phyloP scores from a whole-genome alignment of 1,140 invertebrate species.

The Brachionus calyciflorus region DNA sequence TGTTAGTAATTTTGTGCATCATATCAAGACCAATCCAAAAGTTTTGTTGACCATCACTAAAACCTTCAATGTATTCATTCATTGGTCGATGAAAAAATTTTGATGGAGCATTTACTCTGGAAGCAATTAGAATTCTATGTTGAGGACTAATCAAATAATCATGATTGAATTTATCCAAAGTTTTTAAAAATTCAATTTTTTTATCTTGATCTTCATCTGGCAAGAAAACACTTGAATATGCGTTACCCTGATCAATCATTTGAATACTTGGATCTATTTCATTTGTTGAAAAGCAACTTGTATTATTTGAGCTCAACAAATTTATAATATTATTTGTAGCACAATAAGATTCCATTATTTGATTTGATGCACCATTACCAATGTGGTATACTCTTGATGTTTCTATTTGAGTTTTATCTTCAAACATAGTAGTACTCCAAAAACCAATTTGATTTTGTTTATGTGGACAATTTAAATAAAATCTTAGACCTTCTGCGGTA shows the following conservation, averaged over 20 bases:
- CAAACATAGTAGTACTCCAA: background rate
- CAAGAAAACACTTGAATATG: background rate
- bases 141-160: background rate
- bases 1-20: conserved; percentile 11
- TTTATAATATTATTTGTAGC: conserved; percentile 16
- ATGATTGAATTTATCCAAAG: background rate
- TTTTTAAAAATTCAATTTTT: conserved; percentile 16
- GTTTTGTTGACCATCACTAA: conserved; percentile 28
- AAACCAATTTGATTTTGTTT: background rate
- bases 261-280: background rate
- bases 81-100: conserved; percentile 12
- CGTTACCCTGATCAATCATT: background rate
- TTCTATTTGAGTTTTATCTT: background rate
- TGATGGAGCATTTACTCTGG: background rate
- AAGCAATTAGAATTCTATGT: conserved; percentile 15
- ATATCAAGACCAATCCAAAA: conserved; percentile 43
- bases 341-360: conserved; percentile 3
- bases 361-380: background rate
- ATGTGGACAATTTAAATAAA: conserved; percentile 1
- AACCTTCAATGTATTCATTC: conserved; percentile 16
- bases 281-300: background rate
- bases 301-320: background rate
- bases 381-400: background rate
- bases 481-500: background rate
- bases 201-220: conserved; percentile 1